Percentiles rank a stretch among this genome's conserved stretches.
Conservation (phyloP, 2,888 invertebrate species). For the Perithous albicinctus region DNA sequence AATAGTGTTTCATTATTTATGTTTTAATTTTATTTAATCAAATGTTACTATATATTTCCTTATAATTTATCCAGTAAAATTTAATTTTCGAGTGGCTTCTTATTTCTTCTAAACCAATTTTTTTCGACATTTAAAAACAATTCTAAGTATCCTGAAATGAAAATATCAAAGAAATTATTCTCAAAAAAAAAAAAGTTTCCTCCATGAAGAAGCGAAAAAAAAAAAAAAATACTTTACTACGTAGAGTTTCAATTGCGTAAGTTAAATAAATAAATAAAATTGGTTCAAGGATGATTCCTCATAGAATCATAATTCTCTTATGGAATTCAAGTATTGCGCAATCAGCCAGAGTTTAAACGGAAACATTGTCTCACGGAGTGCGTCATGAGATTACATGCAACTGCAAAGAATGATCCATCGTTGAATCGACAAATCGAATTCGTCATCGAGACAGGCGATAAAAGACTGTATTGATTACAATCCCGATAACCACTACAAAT, state of each 20-base stretch:
- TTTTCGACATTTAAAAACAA: too few species aligned
- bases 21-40: too few species aligned
- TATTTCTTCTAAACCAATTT: too few species aligned
- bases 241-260: background rate
- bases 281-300: conserved; percentile 9
- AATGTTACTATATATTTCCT: too few species aligned
- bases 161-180: too few species aligned
- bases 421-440: conserved; percentile 1
- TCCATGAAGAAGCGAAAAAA: too few species aligned
- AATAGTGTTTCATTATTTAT: too few species aligned
- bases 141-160: too few species aligned
- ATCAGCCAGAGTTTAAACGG: conserved; percentile 4
- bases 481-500: conserved; percentile 27
- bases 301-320: background rate
- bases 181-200: too few species aligned
- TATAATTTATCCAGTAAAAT: too few species aligned
- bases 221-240: too few species aligned
- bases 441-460: conserved; percentile 41
- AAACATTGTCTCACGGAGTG: conserved; percentile 21
- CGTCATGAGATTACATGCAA: conserved; percentile 9
- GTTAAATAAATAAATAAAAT: background rate
- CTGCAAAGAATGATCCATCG: conserved; percentile 1
- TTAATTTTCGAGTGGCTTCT: too few species aligned
- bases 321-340: background rate
- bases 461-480: conserved; percentile 15